phyloP scores from a whole-genome alignment of 2,888 invertebrate genomes.

The Dascillus cervinus region DNA sequence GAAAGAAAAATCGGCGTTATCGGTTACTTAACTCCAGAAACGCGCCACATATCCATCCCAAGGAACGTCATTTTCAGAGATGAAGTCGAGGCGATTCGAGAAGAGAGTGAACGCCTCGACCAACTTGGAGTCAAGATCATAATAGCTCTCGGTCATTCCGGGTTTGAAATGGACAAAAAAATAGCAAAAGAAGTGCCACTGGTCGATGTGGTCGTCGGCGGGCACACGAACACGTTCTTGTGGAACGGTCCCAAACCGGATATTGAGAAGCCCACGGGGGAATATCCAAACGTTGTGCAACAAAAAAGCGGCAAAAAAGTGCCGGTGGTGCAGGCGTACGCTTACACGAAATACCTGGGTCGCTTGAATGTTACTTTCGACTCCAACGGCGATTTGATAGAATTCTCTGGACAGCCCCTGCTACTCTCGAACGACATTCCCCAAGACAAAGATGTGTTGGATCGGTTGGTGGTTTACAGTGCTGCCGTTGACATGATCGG shows the following conservation, averaged over 20 bases:
- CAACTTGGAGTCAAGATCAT: conserved; percentile 65
- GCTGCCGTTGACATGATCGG: conserved; percentile 49
- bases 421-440: conserved; percentile 58
- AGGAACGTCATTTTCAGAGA: conserved; percentile 46
- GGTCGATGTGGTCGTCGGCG: conserved; percentile 83
- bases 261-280: conserved; percentile 60
- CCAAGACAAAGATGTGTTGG: conserved; percentile 58
- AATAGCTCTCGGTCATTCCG: conserved; percentile 86
- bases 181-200: conserved; percentile 71
- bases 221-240: conserved; percentile 85
- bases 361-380: conserved; percentile 64
- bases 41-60: conserved; percentile 50
- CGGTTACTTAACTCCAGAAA: conserved; percentile 81
- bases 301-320: conserved; percentile 63
- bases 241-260: conserved; percentile 69
- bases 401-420: conserved; percentile 67
- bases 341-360: conserved; percentile 87
- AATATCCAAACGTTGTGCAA: conserved; percentile 67
- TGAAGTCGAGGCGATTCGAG: conserved; percentile 60
- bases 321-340: conserved; percentile 83
- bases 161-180: conserved; percentile 65
- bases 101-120: conserved; percentile 58
- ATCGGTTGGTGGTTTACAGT: conserved; percentile 54
- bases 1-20: conserved; percentile 71
- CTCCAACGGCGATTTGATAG: conserved; percentile 58